phyloP scores from a whole-genome alignment of 2,113 vertebrate genomes.

The Xiphophorus maculatus region DNA sequence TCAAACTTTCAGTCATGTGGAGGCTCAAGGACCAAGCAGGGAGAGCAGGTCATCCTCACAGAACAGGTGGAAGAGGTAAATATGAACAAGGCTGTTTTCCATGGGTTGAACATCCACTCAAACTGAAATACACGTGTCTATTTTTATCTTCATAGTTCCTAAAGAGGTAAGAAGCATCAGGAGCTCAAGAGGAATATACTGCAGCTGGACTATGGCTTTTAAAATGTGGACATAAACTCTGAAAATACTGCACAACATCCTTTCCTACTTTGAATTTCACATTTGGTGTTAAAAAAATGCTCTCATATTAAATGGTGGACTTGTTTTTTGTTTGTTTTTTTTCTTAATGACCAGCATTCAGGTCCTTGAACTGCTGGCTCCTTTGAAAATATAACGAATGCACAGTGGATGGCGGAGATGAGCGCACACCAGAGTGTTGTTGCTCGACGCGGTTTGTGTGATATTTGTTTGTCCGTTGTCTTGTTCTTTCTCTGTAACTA shows the following conservation, averaged over 20 bases:
- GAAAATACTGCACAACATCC: conserved; percentile 72
- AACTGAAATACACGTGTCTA: not conserved
- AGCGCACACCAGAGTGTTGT: conserved; percentile 56
- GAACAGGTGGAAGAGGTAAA: conserved; percentile 84
- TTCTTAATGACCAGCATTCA: conserved; percentile 46
- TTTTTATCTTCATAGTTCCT: conserved; percentile 83
- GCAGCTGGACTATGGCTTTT: conserved; percentile 57
- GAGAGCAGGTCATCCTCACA: conserved; percentile 76
- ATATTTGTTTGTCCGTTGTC: conserved; percentile 64
- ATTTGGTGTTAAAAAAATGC: conserved; percentile 64
- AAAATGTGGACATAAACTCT: conserved; percentile 68
- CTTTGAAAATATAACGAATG: conserved; percentile 58
- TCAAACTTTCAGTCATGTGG: conserved; percentile 89
- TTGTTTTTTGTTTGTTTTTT: conserved; percentile 61
- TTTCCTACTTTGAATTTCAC: conserved; percentile 72
- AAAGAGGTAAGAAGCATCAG: conserved; percentile 84
- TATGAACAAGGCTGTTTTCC: not conserved
- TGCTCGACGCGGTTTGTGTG: conserved; percentile 56
- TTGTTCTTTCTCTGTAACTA: conserved; percentile 67
- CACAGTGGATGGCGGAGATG: conserved; percentile 65
- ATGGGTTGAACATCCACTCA: not conserved
- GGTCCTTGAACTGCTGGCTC: conserved; percentile 46
- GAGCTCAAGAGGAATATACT: conserved; percentile 43
- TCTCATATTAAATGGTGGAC: conserved; percentile 56
- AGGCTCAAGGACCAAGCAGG: conserved; percentile 84